These are phyloP conservation scores for Threskiornis aethiopicus DNA, from an alignment of 2,797 vertebrate species.

Conservation along the genomic window DNA sequence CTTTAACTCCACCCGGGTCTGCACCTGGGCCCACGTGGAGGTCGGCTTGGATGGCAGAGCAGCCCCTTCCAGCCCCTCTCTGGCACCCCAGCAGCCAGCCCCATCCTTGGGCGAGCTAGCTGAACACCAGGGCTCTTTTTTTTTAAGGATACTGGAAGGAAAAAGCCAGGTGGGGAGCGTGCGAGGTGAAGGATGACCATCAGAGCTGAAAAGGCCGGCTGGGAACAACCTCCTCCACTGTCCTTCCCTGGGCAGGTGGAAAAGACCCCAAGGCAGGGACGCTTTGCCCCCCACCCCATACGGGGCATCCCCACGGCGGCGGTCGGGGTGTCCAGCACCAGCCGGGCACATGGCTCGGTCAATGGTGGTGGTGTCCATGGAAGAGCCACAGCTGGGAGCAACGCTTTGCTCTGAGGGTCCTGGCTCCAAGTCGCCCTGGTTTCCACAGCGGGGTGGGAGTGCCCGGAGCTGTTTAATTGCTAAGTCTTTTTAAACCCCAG, in stretches of 20 bases:
- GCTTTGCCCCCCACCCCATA: background rate
- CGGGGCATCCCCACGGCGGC: rapidly evolving
- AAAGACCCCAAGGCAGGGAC: background rate
- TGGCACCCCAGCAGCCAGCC: too few relatives aligned
- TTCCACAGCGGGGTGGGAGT: background rate
- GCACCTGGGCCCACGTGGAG: rapidly evolving
- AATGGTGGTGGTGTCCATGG: rapidly evolving
- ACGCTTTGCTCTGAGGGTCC: rapidly evolving
- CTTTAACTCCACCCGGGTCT: background rate
- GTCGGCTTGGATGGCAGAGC: background rate
- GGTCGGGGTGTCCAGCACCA: rapidly evolving
- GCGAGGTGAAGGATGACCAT: background rate
- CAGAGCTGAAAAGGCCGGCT: background rate
- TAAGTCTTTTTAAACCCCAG: slow-evolving; percentile 50
- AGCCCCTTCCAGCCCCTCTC: background rate
- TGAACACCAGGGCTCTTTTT: background rate
- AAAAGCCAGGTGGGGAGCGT: rapidly evolving
- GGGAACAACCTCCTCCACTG: too few relatives aligned
- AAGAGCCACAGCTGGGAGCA: rapidly evolving
- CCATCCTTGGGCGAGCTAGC: background rate
- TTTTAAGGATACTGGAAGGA: background rate
- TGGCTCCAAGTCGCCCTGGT: background rate
- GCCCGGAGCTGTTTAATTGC: slow-evolving; percentile 21
- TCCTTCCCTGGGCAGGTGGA: too few relatives aligned
- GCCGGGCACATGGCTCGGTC: rapidly evolving